These are phyloP conservation scores for Bubo scandiacus DNA, from an alignment of 2,113 vertebrate genomes.

Conservation along the genomic window DNA sequence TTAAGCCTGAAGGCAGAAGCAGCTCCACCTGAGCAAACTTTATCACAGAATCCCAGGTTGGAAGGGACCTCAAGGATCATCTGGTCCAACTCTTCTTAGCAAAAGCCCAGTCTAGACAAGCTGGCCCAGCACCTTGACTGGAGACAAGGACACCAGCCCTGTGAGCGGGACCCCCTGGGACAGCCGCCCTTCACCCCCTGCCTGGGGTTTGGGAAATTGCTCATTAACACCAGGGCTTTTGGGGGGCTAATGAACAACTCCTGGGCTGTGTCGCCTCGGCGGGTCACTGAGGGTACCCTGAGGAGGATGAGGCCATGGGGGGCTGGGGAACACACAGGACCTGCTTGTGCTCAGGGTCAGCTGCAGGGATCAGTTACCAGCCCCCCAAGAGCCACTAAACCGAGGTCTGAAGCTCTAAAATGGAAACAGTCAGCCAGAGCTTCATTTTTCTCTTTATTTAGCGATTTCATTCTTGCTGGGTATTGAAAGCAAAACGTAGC, in stretches of 20 bases:
- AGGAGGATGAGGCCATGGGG: background rate
- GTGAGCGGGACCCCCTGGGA: accelerated
- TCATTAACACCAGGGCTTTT: background rate
- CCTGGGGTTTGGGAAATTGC: background rate
- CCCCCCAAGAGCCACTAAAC: background rate
- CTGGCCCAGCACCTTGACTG: no score
- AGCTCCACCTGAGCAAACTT: background rate
- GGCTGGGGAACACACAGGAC: background rate
- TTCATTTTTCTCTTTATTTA: background rate
- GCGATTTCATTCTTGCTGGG: background rate
- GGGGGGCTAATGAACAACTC: background rate
- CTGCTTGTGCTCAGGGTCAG: background rate
- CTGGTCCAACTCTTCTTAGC: background rate
- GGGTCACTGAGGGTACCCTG: background rate
- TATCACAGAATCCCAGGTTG: background rate
- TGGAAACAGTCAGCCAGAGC: background rate
- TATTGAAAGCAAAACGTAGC: background rate
- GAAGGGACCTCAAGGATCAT: background rate
- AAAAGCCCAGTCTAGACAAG: background rate
- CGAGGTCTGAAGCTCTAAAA: background rate
- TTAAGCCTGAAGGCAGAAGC: background rate
- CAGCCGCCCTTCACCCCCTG: background rate
- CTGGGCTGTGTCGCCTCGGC: background rate
- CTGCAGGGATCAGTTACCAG: background rate
- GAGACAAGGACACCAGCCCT: accelerated